Conservation (phyloP, 2,113 vertebrate species). For the Eidolon helvum region DNA sequence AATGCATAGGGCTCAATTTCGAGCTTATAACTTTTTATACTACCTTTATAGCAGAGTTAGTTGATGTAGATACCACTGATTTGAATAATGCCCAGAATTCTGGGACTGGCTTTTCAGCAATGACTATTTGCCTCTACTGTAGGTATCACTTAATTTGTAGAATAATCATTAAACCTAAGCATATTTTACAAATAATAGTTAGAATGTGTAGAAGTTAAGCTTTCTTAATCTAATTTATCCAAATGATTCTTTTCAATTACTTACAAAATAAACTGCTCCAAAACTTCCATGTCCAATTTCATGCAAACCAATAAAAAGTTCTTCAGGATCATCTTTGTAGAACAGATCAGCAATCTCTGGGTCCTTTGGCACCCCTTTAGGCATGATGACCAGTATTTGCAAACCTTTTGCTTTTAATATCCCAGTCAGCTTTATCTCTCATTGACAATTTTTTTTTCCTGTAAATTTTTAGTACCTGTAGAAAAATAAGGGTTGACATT, state of each 20-base stretch:
- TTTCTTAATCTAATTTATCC: background rate
- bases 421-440: slow-evolving; percentile 75
- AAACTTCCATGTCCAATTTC: slow-evolving; percentile 91
- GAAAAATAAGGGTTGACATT: slow-evolving; percentile 46
- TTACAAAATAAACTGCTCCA: slow-evolving; percentile 90
- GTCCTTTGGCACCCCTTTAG: slow-evolving; percentile 86
- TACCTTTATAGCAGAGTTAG: background rate
- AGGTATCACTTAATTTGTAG: background rate
- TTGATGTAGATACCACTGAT: background rate
- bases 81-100: background rate
- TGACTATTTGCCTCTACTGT: background rate
- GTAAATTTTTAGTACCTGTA: slow-evolving; percentile 79
- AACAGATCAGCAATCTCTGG: slow-evolving; percentile 87
- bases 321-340: slow-evolving; percentile 88
- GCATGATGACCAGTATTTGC: slow-evolving; percentile 81
- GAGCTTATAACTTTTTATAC: background rate
- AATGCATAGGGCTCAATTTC: background rate
- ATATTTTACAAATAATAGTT: background rate
- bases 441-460: slow-evolving; percentile 76
- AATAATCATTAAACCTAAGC: background rate
- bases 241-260: slow-evolving; percentile 62
- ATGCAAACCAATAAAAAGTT: slow-evolving; percentile 87
- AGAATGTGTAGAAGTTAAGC: background rate
- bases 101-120: background rate
- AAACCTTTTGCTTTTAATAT: slow-evolving; percentile 56